phyloP scores from a whole-genome alignment of 2,113 vertebrate species.

The Orycteropus afer region DNA sequence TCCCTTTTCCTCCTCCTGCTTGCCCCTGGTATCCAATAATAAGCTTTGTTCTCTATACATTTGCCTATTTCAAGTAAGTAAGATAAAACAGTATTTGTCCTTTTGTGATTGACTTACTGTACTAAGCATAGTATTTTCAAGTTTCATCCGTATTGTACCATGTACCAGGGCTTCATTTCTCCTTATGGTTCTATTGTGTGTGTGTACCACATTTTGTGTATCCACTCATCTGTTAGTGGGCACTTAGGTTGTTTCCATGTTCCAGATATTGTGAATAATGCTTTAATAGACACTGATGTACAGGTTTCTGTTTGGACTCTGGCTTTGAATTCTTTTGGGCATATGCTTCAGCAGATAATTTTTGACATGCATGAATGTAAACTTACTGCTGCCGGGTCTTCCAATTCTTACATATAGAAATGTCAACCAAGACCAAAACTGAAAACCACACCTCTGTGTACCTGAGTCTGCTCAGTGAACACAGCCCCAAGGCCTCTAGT shows the following conservation, averaged over 20 bases:
- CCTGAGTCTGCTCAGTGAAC: background rate
- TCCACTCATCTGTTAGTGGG: background rate
- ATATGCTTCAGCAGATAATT: background rate
- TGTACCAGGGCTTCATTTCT: background rate
- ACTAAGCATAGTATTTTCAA: background rate
- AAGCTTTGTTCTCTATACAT: background rate
- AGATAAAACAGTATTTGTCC: background rate
- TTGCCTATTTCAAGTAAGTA: background rate
- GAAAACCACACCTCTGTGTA: fast-evolving
- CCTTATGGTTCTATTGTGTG: background rate
- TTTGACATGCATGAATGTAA: background rate
- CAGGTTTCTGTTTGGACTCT: background rate
- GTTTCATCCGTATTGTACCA: background rate
- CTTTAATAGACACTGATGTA: background rate
- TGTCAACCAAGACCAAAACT: fast-evolving
- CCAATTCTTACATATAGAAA: background rate
- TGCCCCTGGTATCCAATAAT: background rate
- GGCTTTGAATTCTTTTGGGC: background rate
- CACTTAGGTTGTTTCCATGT: background rate
- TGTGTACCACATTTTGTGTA: background rate
- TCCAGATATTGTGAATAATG: background rate
- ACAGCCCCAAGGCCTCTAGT: fast-evolving
- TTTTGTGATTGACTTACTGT: background rate
- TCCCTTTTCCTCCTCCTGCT: background rate
- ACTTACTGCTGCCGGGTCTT: background rate